These are phyloP conservation scores for Mormyrus lacerda DNA, from an alignment of 2,113 vertebrate genomes.

Conservation along the genomic window DNA sequence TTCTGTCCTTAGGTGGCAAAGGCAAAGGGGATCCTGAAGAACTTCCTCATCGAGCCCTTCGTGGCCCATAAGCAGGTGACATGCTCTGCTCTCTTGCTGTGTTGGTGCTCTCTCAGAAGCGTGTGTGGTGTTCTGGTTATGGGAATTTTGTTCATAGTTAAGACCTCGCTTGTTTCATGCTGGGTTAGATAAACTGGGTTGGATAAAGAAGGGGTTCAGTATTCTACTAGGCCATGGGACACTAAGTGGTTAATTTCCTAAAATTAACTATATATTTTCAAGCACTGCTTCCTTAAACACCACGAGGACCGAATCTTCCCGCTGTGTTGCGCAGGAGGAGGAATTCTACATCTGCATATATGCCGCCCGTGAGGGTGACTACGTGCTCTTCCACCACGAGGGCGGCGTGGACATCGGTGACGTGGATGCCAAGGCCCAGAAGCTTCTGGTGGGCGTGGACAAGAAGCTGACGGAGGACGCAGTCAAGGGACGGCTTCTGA, in stretches of 20 bases:
- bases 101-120: constrained; percentile 29
- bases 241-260: background rate
- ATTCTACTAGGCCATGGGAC: background rate
- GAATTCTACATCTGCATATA: constrained; percentile 95
- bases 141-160: background rate
- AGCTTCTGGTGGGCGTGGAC: constrained; percentile 76
- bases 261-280: background rate
- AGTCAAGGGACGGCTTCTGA: constrained; percentile 72
- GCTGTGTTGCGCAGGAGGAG: constrained; percentile 63
- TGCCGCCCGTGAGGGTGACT: constrained; percentile 82
- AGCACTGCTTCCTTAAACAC: background rate
- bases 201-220: background rate
- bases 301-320: background rate
- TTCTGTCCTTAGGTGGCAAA: constrained; percentile 74
- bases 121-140: background rate
- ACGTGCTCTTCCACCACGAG: constrained; percentile 85
- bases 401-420: constrained; percentile 92
- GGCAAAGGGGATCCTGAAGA: constrained; percentile 87
- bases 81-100: background rate
- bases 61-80: constrained; percentile 86
- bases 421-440: constrained; percentile 87
- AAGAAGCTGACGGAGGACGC: constrained; percentile 68
- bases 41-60: constrained; percentile 93
- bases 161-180: background rate
- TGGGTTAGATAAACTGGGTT: background rate